A percentile compares a stretch with the other conserved stretches of the same genome.
Conservation (phyloP, 1,140 invertebrate species). For the Danaus plexippus region DNA sequence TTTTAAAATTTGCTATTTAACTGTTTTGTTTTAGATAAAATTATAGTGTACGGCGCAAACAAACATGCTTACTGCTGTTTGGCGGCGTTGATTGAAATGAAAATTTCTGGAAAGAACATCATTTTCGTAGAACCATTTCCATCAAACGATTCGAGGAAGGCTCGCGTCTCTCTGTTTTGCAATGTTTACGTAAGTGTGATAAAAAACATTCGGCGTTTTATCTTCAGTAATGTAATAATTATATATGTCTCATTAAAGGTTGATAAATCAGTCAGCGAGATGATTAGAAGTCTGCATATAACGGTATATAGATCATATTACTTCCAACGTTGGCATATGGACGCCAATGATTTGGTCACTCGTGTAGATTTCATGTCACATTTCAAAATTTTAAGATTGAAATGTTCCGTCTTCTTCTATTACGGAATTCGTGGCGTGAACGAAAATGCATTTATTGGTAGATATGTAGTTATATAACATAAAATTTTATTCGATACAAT, state of each 20-base stretch:
- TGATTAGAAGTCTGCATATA: constrained; percentile 35
- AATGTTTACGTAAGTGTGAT: constrained; percentile 45
- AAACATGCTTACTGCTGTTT: constrained; percentile 75
- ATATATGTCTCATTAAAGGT: constrained; percentile 31
- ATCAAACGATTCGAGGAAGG: constrained; percentile 25
- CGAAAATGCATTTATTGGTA: constrained; percentile 43
- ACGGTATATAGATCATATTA: constrained; percentile 43
- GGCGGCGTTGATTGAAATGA: constrained; percentile 69
- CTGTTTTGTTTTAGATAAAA: constrained; percentile 38
- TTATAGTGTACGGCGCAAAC: constrained; percentile 75
- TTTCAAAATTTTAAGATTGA: constrained; percentile 28
- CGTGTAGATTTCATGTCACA: constrained; percentile 44
- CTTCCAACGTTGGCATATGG: constrained; percentile 38
- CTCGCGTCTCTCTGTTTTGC: constrained; percentile 45
- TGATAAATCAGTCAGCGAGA: constrained; percentile 38
- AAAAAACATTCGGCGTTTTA: neutral
- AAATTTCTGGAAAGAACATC: constrained; percentile 68
- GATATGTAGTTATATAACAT: constrained; percentile 18
- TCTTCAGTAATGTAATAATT: constrained; percentile 2
- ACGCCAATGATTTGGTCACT: constrained; percentile 26
- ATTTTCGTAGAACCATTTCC: constrained; percentile 73
- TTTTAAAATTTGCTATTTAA: neutral
- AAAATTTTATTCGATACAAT: too few relatives aligned
- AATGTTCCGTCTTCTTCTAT: constrained; percentile 49
- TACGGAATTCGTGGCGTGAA: constrained; percentile 42